Base-by-base conservation (phyloP, 2,888 invertebrate species). In the Eristalis intricaria region DNA sequence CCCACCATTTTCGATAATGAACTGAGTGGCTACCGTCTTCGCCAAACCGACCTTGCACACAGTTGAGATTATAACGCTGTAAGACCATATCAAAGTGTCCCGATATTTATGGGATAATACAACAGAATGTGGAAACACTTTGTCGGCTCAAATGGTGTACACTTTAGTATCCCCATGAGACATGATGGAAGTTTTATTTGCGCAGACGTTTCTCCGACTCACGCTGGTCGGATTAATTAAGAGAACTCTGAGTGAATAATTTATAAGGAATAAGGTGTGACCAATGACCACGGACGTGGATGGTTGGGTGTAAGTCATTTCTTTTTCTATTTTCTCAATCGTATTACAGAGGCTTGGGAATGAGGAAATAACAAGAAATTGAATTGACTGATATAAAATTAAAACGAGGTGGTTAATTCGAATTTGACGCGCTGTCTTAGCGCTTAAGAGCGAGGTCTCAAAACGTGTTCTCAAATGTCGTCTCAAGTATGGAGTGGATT, bases 151-250 rank as follows among this genome's bases (percentile, higher is more conserved):
- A 29, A 64, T 58, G 40, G 77, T 77, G 64, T 38, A 68, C 68
- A 71, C n/a, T 73, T 78, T 73, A 78, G 69, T 77, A 73, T 83
- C 83, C 76, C 83, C 70, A 78, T 69, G 86, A 78, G 86, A 78
- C 66, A 86, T 78, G 75, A 86, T 78, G 38, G 66, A 66, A 65
- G 66, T 63, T 86, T 70, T 79, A 40, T 78, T 75, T 79, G 73
- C 71, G 68, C 50, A 69, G 68, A 50, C 74, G 64, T 74, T 70
- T 77, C 68, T 23, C 60, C 60, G 26, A 19, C 60, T 69, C 73
- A 68, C 56, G 85, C 81, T 85, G 77, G 73, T 81, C 76, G 69
- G 76, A 82, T 85, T 81, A 85, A 85, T 85, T 85, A 85, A 77
- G 73, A 11, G 60, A 26, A 60, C 26, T 29, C 60, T 26, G 60